Conservation (phyloP, 2,797 vertebrate genomes). For the Meriones psammophilus region DNA sequence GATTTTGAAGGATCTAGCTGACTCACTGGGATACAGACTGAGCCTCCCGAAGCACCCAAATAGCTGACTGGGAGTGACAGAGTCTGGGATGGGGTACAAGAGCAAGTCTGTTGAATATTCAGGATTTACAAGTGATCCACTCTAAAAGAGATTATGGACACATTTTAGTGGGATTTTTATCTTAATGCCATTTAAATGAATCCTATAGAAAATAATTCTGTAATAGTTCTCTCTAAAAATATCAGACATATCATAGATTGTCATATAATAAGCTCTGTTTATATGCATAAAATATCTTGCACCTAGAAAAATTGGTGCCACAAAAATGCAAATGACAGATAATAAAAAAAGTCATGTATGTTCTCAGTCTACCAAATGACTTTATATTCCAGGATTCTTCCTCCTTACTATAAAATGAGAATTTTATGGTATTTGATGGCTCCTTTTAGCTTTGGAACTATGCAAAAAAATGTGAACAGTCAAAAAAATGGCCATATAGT, state of each 20-base stretch:
- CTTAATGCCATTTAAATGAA: slow-evolving; percentile 27
- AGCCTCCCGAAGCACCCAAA: neutral
- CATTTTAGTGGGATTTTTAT: slow-evolving; percentile 31
- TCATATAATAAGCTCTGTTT: neutral
- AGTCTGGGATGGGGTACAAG: neutral
- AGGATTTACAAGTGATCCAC: neutral
- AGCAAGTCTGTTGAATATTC: slow-evolving; percentile 25
- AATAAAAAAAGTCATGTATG: neutral
- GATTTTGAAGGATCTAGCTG: neutral
- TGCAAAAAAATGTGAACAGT: neutral
- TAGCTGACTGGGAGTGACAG: neutral
- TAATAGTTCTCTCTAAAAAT: neutral
- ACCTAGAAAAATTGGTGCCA: neutral
- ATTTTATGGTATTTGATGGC: neutral
- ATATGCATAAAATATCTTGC: neutral
- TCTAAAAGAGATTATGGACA: neutral
- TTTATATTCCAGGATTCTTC: neutral
- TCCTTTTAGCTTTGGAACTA: neutral
- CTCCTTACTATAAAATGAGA: neutral
- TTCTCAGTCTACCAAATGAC: neutral
- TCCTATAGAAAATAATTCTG: slow-evolving; percentile 10
- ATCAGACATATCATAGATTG: slow-evolving; percentile 7
- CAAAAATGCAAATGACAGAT: neutral
- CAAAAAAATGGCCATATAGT: neutral
- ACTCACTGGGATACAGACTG: neutral